Base-by-base conservation (phyloP, 2,797 vertebrate species). In the Poeciliopsis presidionis region DNA sequence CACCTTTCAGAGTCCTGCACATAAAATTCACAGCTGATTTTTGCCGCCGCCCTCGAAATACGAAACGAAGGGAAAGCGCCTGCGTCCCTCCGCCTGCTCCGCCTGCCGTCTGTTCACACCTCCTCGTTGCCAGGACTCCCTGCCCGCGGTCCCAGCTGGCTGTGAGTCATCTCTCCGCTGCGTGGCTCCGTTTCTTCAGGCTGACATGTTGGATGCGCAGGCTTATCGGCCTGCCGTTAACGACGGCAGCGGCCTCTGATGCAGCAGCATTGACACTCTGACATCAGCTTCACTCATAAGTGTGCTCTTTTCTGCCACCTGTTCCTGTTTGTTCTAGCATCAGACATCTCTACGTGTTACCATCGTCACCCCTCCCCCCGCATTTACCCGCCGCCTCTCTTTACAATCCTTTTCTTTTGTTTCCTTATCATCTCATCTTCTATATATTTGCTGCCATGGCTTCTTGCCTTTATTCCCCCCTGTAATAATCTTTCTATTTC, bases 31-130 rank as follows among this genome's bases (percentile, higher is more conserved):
- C 43, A 46, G 67, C 43, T 70, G 7, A 46, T 70, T 69, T 28
- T 70, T 13, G 1, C 16, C 14, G 16, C 45, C 25, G 25, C n/a
- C 25, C 46, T 73, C 20, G 76, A 33, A 7, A 63, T 5, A 11
- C 12, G 61, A 43, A 77, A 46, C 28, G 67, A 81, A 53, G 46
- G 77, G 73, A 80, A 77, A 45, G 51, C 33, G 25, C 13, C 65
- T 25, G 1, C 18, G 18, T 36, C 59, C 51, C 49, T 84, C 90
- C 87, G 85, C 90, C 91, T 89, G 90, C 82, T 84, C 0, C 88
- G 81, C 90, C 83, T 16, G 77, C 89, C 90, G 85, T 85, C 92
- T 91, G 91, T 79, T 89, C 86, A 77, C 1, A n/a, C 61, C 30
- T 39, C 63, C 11, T 36, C 28, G 1, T 11, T 81, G 91, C 88